Conservation (phyloP, 2,797 vertebrate genomes). For the Geotrypetes seraphini region DNA sequence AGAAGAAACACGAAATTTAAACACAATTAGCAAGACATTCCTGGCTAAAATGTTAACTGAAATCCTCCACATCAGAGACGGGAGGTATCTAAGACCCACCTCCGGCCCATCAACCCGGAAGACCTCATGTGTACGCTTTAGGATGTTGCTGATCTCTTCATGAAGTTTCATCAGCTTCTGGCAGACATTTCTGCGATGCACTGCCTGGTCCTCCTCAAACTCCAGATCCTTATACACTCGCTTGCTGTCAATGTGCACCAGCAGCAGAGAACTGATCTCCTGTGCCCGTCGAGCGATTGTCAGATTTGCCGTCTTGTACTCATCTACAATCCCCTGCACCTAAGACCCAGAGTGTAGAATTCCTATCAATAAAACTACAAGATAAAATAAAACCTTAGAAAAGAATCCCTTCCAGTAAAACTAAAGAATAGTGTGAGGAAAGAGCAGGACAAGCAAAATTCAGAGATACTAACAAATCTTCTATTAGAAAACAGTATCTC, state of each 20-base stretch:
- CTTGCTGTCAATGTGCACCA: slow-evolving; percentile 62
- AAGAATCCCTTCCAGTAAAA: too few relatives aligned
- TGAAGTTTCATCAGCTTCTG: slow-evolving; percentile 48
- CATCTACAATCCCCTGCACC: slow-evolving; percentile 66
- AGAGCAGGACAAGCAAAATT: too few relatives aligned
- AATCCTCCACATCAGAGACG: too few relatives aligned
- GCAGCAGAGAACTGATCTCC: slow-evolving; percentile 63
- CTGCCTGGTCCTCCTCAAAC: slow-evolving; percentile 62
- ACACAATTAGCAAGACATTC: too few relatives aligned
- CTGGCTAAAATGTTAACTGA: too few relatives aligned
- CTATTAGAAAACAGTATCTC: too few relatives aligned
- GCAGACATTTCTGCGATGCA: slow-evolving; percentile 48
- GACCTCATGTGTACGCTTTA: slow-evolving; percentile 56
- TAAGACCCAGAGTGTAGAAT: slow-evolving; percentile 21
- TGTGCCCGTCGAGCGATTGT: slow-evolving; percentile 53
- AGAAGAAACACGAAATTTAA: too few relatives aligned
- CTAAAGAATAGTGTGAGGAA: too few relatives aligned
- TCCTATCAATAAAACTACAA: too few relatives aligned
- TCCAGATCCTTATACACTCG: slow-evolving; percentile 66
- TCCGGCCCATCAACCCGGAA: slow-evolving; percentile 65
- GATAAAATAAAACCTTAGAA: too few relatives aligned
- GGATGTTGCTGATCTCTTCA: slow-evolving; percentile 48
- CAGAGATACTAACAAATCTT: too few relatives aligned
- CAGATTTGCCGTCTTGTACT: slow-evolving; percentile 60
- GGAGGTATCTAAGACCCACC: too few relatives aligned